These are phyloP conservation scores for Troides helena DNA, from an alignment of 2,888 invertebrate genomes.

Conservation along the genomic window DNA sequence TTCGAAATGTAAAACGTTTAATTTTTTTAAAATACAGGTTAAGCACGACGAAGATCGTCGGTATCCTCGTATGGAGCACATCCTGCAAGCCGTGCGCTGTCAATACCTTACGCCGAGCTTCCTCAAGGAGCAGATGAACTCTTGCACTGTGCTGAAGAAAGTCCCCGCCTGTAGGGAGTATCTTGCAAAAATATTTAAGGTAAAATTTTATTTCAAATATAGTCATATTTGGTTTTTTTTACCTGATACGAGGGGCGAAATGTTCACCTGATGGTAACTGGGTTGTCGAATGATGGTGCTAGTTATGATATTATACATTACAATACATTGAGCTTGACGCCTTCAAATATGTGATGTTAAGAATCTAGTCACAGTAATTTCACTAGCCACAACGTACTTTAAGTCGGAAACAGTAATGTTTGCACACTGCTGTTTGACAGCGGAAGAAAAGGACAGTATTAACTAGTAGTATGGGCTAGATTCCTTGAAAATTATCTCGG, in stretches of 20 bases:
- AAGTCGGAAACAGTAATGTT: too few relatives aligned
- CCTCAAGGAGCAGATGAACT: slow-evolving; percentile 93
- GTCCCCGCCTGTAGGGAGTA: slow-evolving; percentile 94
- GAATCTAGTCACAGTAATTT: too few relatives aligned
- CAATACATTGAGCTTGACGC: too few relatives aligned
- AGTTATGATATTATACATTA: too few relatives aligned
- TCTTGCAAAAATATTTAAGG: slow-evolving; percentile 92
- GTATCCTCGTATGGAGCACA: slow-evolving; percentile 91
- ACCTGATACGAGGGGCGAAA: too few relatives aligned
- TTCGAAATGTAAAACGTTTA: not conserved
- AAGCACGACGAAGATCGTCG: slow-evolving; percentile 92
- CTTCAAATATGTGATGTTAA: too few relatives aligned
- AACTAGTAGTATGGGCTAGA: not conserved
- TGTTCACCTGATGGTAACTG: too few relatives aligned
- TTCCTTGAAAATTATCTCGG: not conserved
- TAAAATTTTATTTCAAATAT: slow-evolving; percentile 41
- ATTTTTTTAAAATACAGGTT: slow-evolving; percentile 57
- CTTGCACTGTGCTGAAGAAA: slow-evolving; percentile 92
- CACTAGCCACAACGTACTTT: too few relatives aligned
- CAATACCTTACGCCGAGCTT: slow-evolving; percentile 95
- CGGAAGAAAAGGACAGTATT: too few relatives aligned
- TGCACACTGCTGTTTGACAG: too few relatives aligned
- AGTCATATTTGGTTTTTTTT: not conserved
- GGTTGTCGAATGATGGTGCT: too few relatives aligned
- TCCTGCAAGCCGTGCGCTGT: slow-evolving; percentile 93